phyloP scores from a whole-genome alignment of 2,113 vertebrate species.

The Cryptoleucopteryx plumbea region DNA sequence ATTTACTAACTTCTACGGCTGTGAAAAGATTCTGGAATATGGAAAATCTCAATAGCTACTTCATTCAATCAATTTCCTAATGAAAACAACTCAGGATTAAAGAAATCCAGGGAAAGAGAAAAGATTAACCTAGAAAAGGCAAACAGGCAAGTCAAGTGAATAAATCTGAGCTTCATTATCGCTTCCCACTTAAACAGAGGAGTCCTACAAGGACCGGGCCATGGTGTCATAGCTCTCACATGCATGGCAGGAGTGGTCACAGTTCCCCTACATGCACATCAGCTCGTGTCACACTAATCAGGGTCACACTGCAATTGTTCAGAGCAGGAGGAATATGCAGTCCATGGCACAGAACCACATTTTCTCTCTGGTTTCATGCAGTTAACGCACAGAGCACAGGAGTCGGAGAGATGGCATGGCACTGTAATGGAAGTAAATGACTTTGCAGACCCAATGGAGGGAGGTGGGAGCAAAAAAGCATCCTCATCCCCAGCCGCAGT shows the following conservation, averaged over 20 bases:
- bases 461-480: background rate
- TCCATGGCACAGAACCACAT: background rate
- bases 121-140: constrained; percentile 4
- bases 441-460: background rate
- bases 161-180: background rate
- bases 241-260: background rate
- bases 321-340: background rate
- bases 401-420: background rate
- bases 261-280: fast-evolving
- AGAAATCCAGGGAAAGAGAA: background rate
- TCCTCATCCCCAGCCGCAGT: background rate
- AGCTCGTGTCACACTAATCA: background rate
- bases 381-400: background rate
- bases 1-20: background rate
- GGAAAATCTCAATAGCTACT: background rate
- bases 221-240: fast-evolving
- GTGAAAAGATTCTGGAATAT: background rate
- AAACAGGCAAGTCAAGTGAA: background rate
- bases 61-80: background rate
- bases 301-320: background rate
- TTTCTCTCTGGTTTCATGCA: background rate
- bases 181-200: background rate
- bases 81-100: background rate
- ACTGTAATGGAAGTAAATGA: constrained; percentile 5
- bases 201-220: background rate